phyloP scores from a whole-genome alignment of 2,113 vertebrate species.

The Ceratotherium simum region DNA sequence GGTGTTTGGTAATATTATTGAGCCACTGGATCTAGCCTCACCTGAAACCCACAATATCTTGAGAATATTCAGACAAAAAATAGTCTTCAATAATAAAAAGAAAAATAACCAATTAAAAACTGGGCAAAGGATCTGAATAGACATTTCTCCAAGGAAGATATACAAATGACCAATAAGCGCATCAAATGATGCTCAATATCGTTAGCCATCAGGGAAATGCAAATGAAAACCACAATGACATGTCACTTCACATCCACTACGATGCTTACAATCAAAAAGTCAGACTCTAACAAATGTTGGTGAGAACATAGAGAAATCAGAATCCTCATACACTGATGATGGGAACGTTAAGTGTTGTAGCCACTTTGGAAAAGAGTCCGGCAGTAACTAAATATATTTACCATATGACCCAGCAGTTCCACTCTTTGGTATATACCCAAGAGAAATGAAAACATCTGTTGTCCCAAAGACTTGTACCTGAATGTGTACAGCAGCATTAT shows the following conservation, averaged over 20 bases:
- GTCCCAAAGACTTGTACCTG: background rate
- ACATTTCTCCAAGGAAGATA: background rate
- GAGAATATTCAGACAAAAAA: background rate
- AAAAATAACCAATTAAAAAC: background rate
- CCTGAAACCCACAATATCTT: background rate
- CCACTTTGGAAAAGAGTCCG: background rate
- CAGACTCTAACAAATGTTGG: background rate
- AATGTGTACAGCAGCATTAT: background rate
- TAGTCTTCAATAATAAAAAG: background rate
- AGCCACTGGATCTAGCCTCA: background rate
- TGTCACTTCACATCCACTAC: background rate
- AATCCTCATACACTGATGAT: background rate
- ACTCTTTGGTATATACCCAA: background rate
- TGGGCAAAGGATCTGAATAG: background rate
- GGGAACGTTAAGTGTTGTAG: background rate
- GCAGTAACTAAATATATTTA: background rate
- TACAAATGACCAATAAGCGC: background rate
- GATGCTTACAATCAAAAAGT: background rate
- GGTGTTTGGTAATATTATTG: background rate
- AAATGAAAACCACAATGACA: background rate
- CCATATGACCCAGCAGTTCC: background rate
- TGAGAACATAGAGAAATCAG: background rate
- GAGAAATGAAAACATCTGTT: background rate
- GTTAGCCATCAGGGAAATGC: background rate
- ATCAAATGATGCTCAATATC: background rate